Percentiles rank a stretch among this genome's conserved stretches.
Evolutionary conservation across 2,797 vertebrate genomes (phyloP).

Genomic region (Epinephelus awoara): DNA sequence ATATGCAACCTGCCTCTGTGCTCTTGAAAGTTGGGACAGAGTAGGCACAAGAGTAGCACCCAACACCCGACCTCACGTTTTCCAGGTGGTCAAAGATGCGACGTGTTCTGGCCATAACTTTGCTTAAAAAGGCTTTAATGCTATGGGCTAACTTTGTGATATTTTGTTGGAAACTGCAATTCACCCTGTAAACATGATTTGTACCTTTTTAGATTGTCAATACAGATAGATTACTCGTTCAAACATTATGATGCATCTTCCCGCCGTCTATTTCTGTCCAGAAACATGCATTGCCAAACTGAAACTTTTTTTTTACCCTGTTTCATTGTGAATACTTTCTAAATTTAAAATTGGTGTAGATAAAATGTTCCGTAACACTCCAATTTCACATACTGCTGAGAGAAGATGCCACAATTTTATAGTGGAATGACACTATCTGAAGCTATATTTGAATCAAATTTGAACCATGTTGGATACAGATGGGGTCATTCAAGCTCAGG

Average conservation of each 20-base stretch:
- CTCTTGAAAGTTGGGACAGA: too few species aligned
- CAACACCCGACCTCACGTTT: too few species aligned
- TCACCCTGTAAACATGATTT: neutral
- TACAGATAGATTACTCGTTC: neutral
- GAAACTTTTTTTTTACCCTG: neutral
- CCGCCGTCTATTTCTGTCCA: neutral
- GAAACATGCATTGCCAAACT: neutral
- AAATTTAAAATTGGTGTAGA: neutral
- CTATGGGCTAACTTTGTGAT: neutral
- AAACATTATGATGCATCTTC: neutral
- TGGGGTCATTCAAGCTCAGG: neutral
- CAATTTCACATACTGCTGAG: neutral
- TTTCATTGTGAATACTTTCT: neutral
- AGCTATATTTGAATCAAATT: too few species aligned
- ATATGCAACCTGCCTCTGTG: too few species aligned
- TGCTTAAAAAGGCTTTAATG: neutral
- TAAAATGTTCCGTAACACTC: neutral
- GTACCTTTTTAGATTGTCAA: neutral
- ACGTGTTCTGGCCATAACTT: neutral
- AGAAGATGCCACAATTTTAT: neutral
- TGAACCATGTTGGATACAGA: too few species aligned
- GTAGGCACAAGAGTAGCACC: too few species aligned
- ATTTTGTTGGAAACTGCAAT: neutral
- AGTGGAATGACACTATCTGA: neutral
- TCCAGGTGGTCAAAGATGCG: too few species aligned